Evolutionary conservation across 2,113 vertebrate species (phyloP), one percentile per base, ranked within the genome.

Genomic region (Melanerpes aurifrons): DNA sequence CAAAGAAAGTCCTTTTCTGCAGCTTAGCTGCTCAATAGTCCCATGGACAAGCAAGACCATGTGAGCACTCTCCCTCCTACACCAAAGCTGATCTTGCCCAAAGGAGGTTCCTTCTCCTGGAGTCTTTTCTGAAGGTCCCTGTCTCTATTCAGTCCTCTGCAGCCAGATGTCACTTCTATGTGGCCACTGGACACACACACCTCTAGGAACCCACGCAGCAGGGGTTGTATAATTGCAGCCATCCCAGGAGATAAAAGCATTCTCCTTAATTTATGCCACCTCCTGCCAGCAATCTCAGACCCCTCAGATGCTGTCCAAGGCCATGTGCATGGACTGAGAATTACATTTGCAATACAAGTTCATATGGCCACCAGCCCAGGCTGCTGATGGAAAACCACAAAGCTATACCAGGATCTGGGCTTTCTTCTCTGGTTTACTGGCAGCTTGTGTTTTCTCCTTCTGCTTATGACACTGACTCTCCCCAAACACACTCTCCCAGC

Each of bases 331-430:
- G 40, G 29, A 6, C 37, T 15, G 19, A 48, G 35, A 63, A 37
- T 32, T 74, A 40, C 14, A 67, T 1, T 1, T 15, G 18, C 28
- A 47, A 12, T 9, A 66, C 62, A 35, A 25, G 11, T 28, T 71
- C 57, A 24, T 11, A 26, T 13, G 31, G 28, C 50, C 47, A 63
- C 26, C 32, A 76, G 19, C 43, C 67, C 26, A 35, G 14, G 22
- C 13, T 22, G 25, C 48, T 35, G 11, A 53, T 48, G 45, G 79
- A 70, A 80, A 75, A 43, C 2, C 7, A 31, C 18, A 10, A 31
- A 47, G 12, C 15, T 45, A 0, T 29, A 12, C 0, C 25, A 15
- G 16, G 4, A 3, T 29, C 26, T 61, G 54, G 10, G 8, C 2
- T 13, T 24, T 8, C 20, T 57, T 31, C 50, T 64, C 56, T 58